phyloP scores from a whole-genome alignment of 2,888 invertebrate species.

The Chymomyza fuscimana region DNA sequence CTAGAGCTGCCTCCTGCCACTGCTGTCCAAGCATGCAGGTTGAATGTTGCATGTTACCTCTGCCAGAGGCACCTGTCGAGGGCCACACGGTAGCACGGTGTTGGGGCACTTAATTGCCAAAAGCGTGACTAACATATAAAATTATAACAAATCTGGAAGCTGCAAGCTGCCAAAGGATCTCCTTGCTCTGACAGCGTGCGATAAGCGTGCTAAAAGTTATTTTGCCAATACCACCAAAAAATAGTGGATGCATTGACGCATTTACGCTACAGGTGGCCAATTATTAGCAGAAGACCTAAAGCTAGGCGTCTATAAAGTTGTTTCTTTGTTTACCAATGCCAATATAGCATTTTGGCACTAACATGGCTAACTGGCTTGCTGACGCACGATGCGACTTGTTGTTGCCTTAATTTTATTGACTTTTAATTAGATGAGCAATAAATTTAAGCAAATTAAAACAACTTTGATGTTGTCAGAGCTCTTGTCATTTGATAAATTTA shows the following conservation, averaged over 20 bases:
- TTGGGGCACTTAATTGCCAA: slow-evolving; percentile 70
- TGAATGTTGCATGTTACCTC: neutral
- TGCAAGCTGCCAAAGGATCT: slow-evolving; percentile 45
- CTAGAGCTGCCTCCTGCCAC: slow-evolving; percentile 1
- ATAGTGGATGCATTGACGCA: too few relatives aligned
- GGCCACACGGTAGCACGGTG: slow-evolving; percentile 49
- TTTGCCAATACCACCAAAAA: too few relatives aligned
- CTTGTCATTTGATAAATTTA: neutral
- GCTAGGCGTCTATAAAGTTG: slow-evolving; percentile 15
- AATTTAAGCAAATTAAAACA: neutral
- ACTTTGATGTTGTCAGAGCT: slow-evolving; percentile 1
- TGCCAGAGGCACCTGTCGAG: slow-evolving; percentile 54
- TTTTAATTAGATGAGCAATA: slow-evolving; percentile 58
- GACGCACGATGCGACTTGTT: slow-evolving; percentile 27
- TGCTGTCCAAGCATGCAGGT: slow-evolving; percentile 1
- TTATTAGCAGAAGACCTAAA: slow-evolving; percentile 45
- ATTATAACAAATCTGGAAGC: slow-evolving; percentile 13
- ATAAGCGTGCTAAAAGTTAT: neutral
- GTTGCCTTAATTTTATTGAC: slow-evolving; percentile 52
- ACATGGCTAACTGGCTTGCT: slow-evolving; percentile 46
- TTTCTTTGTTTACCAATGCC: slow-evolving; percentile 11
- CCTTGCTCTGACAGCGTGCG: slow-evolving; percentile 7
- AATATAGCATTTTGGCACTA: slow-evolving; percentile 8
- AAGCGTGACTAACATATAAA: slow-evolving; percentile 75
- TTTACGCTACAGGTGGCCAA: slow-evolving; percentile 46